Evolutionary conservation across 2,113 vertebrate species (phyloP).

Genomic region (Psephotus haematonotus): DNA sequence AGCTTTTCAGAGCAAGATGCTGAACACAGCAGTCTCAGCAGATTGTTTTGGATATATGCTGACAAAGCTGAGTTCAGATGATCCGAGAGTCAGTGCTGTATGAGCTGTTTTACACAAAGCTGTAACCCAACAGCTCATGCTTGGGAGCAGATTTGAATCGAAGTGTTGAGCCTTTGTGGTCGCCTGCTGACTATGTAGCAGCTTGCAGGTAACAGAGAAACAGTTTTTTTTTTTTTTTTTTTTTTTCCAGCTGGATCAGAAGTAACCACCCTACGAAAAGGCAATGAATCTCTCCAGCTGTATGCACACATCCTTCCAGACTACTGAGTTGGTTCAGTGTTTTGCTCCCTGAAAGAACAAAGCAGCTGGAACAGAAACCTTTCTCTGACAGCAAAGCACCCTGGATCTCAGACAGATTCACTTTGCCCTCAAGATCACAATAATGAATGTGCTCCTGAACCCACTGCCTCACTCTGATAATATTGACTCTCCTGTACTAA

Average conservation of each 20-base stretch:
- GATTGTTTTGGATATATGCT: background rate
- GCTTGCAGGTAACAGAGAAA: background rate
- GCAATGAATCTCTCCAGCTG: background rate
- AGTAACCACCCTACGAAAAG: background rate
- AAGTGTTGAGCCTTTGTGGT: background rate
- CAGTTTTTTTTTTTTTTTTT: background rate
- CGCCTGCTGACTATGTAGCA: background rate
- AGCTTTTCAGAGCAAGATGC: background rate
- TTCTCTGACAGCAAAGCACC: background rate
- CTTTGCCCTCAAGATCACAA: background rate
- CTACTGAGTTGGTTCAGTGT: background rate
- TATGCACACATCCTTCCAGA: rapidly evolving
- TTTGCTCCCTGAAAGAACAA: background rate
- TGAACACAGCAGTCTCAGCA: background rate
- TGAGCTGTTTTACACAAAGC: background rate
- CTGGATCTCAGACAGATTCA: background rate
- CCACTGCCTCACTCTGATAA: background rate
- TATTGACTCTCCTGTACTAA: background rate
- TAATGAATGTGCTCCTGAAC: background rate
- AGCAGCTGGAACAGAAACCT: background rate
- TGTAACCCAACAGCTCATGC: background rate
- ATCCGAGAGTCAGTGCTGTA: background rate
- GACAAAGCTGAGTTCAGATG: background rate
- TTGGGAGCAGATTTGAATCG: background rate
- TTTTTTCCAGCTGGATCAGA: background rate